Conservation (phyloP, 37 sponge, comb jelly and placozoan genomes). For the Aplysina aerophoba region DNA sequence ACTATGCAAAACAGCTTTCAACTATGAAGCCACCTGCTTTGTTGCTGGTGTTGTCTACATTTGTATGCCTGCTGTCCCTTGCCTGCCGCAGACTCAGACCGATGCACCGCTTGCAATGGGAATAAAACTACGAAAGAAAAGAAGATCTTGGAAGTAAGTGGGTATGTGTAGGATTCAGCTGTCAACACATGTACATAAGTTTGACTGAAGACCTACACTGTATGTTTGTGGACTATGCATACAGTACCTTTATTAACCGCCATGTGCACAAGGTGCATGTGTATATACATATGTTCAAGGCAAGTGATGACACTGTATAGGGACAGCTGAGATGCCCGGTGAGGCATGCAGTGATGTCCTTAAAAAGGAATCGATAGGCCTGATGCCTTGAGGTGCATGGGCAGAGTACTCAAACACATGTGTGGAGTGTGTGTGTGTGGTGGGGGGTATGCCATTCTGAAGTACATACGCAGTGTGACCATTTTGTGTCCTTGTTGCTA, state of each 20-base stretch:
- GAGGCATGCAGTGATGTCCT: too few species aligned
- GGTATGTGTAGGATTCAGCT: not conserved
- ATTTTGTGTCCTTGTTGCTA: too few species aligned
- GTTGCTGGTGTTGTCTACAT: too few species aligned
- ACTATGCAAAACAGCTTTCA: too few species aligned
- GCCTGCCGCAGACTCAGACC: slow-evolving; percentile 70
- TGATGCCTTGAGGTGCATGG: not conserved
- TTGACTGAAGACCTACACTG: not conserved
- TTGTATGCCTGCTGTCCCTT: too few species aligned
- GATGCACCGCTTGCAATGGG: slow-evolving; percentile 86
- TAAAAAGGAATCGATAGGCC: not conserved
- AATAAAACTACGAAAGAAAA: slow-evolving; percentile 80
- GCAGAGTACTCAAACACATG: not conserved
- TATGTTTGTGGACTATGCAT: not conserved
- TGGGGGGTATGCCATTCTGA: too few species aligned
- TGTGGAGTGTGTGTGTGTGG: too few species aligned
- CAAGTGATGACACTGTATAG: not conserved
- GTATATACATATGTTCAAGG: too few species aligned
- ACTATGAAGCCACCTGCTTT: too few species aligned
- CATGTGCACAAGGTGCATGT: not conserved
- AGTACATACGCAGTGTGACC: too few species aligned
- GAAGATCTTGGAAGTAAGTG: slow-evolving; percentile 87
- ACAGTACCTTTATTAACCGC: not conserved
- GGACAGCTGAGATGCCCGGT: too few species aligned
- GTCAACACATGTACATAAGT: not conserved